These are phyloP conservation scores for Mergus octosetaceus DNA, from an alignment of 2,797 vertebrate species.

Conservation along the genomic window DNA sequence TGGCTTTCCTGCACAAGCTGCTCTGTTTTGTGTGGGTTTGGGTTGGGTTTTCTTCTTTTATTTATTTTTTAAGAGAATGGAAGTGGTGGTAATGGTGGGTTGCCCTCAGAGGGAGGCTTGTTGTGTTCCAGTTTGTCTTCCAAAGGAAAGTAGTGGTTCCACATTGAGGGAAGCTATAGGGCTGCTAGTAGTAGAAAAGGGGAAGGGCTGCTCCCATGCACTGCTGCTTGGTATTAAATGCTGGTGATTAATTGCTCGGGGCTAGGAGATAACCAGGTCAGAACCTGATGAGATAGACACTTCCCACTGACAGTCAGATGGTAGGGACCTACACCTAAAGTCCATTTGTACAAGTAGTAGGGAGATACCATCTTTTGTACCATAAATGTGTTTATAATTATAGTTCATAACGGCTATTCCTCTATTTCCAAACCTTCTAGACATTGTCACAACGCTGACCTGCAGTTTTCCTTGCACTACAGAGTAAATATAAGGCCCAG, in stretches of 20 bases:
- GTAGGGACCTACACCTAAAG: neutral
- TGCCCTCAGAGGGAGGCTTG: neutral
- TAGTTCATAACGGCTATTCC: neutral
- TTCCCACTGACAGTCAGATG: constrained; percentile 1
- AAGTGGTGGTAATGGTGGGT: no score
- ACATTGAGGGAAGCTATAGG: rapidly evolving
- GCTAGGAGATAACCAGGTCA: constrained; percentile 54
- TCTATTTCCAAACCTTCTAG: neutral
- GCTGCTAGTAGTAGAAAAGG: neutral
- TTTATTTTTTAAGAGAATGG: neutral
- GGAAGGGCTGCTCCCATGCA: neutral
- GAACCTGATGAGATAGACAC: neutral
- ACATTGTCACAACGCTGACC: neutral
- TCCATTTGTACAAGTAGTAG: neutral
- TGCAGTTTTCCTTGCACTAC: neutral
- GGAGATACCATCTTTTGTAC: neutral
- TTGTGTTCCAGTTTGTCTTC: neutral
- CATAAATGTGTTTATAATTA: neutral
- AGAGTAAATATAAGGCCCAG: neutral
- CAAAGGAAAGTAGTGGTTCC: neutral
- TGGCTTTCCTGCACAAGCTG: neutral
- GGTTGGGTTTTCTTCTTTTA: neutral
- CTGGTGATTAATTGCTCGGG: constrained; percentile 33
- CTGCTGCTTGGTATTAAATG: neutral
- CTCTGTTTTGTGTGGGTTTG: neutral